Conservation (phyloP, 2,113 vertebrate species). For the Eudyptes chrysolophus region DNA sequence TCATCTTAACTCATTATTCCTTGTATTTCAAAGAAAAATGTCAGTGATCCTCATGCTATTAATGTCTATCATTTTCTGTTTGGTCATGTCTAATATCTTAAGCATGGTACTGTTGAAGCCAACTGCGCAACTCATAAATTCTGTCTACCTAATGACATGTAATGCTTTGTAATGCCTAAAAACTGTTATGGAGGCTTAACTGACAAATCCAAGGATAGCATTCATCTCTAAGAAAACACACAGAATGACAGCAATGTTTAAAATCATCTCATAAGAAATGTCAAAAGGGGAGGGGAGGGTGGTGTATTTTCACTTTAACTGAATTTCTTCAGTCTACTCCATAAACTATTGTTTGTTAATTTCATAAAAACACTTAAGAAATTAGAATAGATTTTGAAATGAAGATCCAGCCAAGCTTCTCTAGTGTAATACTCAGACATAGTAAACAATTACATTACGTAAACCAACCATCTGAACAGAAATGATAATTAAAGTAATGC, state of each 20-base stretch:
- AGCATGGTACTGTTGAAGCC: not conserved
- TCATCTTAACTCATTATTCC: not conserved
- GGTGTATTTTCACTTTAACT: not conserved
- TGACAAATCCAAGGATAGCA: conserved; percentile 4
- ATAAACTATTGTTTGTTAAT: not conserved
- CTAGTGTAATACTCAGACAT: conserved; percentile 74
- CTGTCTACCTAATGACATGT: not conserved
- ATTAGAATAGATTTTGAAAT: conserved; percentile 43
- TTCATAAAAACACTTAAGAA: conserved; percentile 30
- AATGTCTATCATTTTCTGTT: not conserved
- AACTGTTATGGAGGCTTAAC: not conserved
- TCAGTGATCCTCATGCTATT: not conserved
- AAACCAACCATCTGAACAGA: conserved; percentile 85
- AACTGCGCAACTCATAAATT: not conserved
- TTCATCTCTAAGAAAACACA: conserved; percentile 2
- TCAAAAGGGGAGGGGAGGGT: not conserved
- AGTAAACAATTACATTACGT: conserved; percentile 89
- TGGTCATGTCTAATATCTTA: not conserved
- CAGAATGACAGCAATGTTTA: not conserved
- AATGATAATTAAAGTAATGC: conserved; percentile 92
- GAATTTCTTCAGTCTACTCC: not conserved
- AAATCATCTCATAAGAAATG: not conserved
- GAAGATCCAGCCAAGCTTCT: conserved; percentile 28
- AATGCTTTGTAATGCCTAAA: not conserved
- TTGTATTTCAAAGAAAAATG: conserved; percentile 12